A percentile compares a stretch with the other conserved stretches of the same genome.
Evolutionary conservation across 2,888 invertebrate genomes (phyloP).

Genomic region (Timandra comae): DNA sequence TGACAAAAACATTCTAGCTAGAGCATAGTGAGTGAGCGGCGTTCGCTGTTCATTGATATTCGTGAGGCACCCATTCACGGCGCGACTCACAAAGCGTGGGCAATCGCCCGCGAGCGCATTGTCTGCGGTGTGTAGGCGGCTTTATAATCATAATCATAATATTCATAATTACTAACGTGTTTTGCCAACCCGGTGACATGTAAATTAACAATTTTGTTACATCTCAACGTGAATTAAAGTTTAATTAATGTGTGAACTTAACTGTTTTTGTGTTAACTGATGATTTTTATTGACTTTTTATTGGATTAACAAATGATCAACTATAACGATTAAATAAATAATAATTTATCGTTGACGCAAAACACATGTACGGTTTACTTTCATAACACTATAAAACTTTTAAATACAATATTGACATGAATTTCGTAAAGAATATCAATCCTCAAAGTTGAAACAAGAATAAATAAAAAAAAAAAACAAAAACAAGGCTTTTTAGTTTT

Average conservation of each 20-base stretch:
- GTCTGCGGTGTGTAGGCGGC: conserved; percentile 32
- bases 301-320: too few species aligned
- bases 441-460: too few species aligned
- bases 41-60: conserved; percentile 15
- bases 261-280: too few species aligned
- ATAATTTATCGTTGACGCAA: too few species aligned
- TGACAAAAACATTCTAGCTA: conserved; percentile 7
- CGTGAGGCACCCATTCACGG: conserved; percentile 12
- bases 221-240: conserved; percentile 14
- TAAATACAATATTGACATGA: too few species aligned
- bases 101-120: conserved; percentile 9
- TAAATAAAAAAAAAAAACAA: too few species aligned
- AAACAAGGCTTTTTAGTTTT: too few species aligned
- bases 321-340: too few species aligned
- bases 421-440: too few species aligned
- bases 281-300: too few species aligned
- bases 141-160: conserved; percentile 37
- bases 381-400: too few species aligned
- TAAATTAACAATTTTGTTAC: conserved; percentile 30
- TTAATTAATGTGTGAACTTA: conserved; percentile 19
- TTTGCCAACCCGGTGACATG: conserved; percentile 28
- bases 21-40: neutral
- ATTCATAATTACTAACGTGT: conserved; percentile 32
- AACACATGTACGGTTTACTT: too few species aligned
- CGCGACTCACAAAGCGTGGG: conserved; percentile 13